Conservation (phyloP, 1,140 invertebrate species). For the Drosophila obscura region DNA sequence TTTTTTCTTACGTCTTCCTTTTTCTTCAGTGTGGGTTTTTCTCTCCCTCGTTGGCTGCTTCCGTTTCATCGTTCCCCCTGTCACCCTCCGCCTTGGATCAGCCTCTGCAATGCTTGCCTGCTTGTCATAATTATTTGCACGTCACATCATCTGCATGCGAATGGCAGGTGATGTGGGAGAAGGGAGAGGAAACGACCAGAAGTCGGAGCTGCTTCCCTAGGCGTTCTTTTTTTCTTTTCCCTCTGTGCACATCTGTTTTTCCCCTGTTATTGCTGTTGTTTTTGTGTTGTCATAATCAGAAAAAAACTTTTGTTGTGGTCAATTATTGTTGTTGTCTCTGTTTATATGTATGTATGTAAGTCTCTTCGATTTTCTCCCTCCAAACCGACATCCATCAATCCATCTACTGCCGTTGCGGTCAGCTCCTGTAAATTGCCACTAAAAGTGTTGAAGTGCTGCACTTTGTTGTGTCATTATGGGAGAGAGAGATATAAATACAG, state of each 20-base stretch:
- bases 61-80: slow-evolving; percentile 44
- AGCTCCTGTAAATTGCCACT: slow-evolving; percentile 81
- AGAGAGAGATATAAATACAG: not conserved
- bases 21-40: slow-evolving; percentile 22
- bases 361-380: slow-evolving; percentile 6
- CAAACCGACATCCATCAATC: too few relatives aligned
- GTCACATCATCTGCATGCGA: slow-evolving; percentile 70
- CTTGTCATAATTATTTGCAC: slow-evolving; percentile 78
- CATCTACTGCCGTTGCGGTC: slow-evolving; percentile 55
- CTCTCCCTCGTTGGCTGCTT: slow-evolving; percentile 49
- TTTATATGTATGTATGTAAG: not conserved
- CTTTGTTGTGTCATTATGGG: slow-evolving; percentile 70
- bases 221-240: too few relatives aligned
- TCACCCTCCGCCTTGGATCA: slow-evolving; percentile 11
- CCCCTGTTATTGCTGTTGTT: slow-evolving; percentile 4
- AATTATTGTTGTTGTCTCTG: slow-evolving; percentile 52
- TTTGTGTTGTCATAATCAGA: slow-evolving; percentile 63
- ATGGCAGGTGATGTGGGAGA: not conserved
- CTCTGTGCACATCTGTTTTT: not conserved
- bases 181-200: slow-evolving; percentile 4
- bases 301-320: slow-evolving; percentile 66
- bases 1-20: slow-evolving; percentile 26
- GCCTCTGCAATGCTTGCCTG: slow-evolving; percentile 16
- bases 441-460: slow-evolving; percentile 79
- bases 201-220: slow-evolving; percentile 18